phyloP scores from a whole-genome alignment of 2,113 vertebrate species.

The Caranx ignobilis region DNA sequence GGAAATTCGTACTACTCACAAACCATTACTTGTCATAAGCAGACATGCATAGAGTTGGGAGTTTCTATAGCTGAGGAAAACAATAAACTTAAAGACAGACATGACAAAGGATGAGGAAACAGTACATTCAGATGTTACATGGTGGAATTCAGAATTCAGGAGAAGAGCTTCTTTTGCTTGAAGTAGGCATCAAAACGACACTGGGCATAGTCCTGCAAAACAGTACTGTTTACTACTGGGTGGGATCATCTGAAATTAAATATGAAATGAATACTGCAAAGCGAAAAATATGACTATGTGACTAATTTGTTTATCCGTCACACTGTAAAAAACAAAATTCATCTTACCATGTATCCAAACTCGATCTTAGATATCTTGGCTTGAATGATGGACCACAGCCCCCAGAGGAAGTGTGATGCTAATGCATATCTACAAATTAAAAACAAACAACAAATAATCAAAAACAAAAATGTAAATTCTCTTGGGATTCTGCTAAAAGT shows the following conservation, averaged over 20 bases:
- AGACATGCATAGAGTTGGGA: slow-evolving; percentile 32
- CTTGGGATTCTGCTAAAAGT: not conserved
- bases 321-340: not conserved
- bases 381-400: slow-evolving; percentile 95
- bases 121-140: not conserved
- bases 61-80: not conserved
- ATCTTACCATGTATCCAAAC: slow-evolving; percentile 93
- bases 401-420: slow-evolving; percentile 96
- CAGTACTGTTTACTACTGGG: not conserved
- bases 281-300: not conserved
- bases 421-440: slow-evolving; percentile 86
- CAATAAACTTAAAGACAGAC: not conserved
- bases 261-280: not conserved
- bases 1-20: not conserved
- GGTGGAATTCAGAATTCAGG: slow-evolving; percentile 66
- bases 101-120: slow-evolving; percentile 13
- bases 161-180: slow-evolving; percentile 83
- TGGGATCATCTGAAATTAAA: not conserved
- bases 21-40: not conserved
- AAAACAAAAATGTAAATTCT: not conserved
- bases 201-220: slow-evolving; percentile 90
- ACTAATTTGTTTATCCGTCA: not conserved
- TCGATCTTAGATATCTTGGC: slow-evolving; percentile 94
- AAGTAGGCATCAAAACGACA: slow-evolving; percentile 91
- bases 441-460: not conserved